phyloP scores from a whole-genome alignment of 2,888 invertebrate genomes.

The Microdon myrmicae region DNA sequence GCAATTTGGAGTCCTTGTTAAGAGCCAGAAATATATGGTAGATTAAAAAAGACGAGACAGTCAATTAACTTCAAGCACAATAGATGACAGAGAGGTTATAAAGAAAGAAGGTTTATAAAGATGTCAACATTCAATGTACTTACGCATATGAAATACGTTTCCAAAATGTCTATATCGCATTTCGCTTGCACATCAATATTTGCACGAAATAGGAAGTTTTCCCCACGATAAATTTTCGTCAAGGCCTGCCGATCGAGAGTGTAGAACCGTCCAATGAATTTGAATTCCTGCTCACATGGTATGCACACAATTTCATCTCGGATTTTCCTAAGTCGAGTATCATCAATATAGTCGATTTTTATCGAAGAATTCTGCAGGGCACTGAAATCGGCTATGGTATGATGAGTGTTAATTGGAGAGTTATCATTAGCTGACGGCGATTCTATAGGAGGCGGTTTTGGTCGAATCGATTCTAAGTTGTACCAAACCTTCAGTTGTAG shows the following conservation, averaged over 20 bases:
- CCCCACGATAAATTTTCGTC: constrained; percentile 62
- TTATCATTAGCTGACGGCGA: constrained; percentile 54
- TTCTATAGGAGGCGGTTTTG: constrained; percentile 44
- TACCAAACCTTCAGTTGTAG: constrained; percentile 64
- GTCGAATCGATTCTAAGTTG: constrained; percentile 60
- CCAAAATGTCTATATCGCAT: constrained; percentile 63
- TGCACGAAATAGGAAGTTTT: constrained; percentile 65
- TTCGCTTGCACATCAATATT: constrained; percentile 62
- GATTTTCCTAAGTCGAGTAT: constrained; percentile 62
- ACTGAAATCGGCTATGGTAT: constrained; percentile 38
- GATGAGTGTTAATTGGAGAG: constrained; percentile 59
- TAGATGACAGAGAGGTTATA: neutral
- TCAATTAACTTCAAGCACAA: too few relatives aligned
- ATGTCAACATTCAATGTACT: constrained; percentile 49
- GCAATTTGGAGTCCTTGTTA: neutral
- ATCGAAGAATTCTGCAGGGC: constrained; percentile 58
- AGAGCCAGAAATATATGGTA: too few relatives aligned
- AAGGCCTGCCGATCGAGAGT: constrained; percentile 63
- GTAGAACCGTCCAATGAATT: constrained; percentile 64
- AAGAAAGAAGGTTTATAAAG: neutral
- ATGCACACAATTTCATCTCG: constrained; percentile 62
- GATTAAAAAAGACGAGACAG: too few relatives aligned
- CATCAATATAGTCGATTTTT: constrained; percentile 63
- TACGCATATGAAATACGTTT: constrained; percentile 67
- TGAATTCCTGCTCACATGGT: constrained; percentile 62